Evolutionary conservation across 2,888 invertebrate genomes (phyloP).

Genomic region (Netelia melanura): DNA sequence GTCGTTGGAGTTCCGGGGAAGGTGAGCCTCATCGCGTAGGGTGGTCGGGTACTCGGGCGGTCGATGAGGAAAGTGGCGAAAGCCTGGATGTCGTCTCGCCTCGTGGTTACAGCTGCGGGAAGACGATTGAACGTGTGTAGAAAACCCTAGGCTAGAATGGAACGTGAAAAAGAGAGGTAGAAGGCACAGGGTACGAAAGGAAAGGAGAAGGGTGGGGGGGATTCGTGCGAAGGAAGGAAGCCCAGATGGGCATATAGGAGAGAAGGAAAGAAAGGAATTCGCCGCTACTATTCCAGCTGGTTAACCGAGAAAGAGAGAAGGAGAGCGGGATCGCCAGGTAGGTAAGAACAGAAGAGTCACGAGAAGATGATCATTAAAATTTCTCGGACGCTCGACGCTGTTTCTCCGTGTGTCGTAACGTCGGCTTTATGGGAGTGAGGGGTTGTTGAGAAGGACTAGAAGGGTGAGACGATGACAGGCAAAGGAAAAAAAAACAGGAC

Average conservation of each 20-base stretch:
- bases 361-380: conserved; percentile 80
- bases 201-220: too few species aligned
- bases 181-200: neutral
- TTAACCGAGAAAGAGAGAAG: conserved; percentile 70
- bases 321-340: conserved; percentile 74
- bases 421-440: conserved; percentile 47
- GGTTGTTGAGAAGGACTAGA: conserved; percentile 69
- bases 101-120: conserved; percentile 36
- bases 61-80: conserved; percentile 53
- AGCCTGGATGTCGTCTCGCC: conserved; percentile 22
- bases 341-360: conserved; percentile 72
- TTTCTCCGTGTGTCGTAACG: conserved; percentile 52
- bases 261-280: conserved; percentile 71
- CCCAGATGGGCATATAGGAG: conserved; percentile 19
- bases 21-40: conserved; percentile 40
- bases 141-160: conserved; percentile 29
- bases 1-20: conserved; percentile 32
- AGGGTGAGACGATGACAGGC: conserved; percentile 51
- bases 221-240: conserved; percentile 22
- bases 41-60: conserved; percentile 47
- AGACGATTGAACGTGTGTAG: conserved; percentile 13
- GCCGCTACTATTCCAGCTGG: conserved; percentile 76
- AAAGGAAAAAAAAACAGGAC: conserved; percentile 45
- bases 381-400: conserved; percentile 72
- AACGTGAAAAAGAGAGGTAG: conserved; percentile 22